Base-by-base conservation (phyloP, 30 jellyfish, hydroid and myxozoan species). In the Catostylus mosaicus region DNA sequence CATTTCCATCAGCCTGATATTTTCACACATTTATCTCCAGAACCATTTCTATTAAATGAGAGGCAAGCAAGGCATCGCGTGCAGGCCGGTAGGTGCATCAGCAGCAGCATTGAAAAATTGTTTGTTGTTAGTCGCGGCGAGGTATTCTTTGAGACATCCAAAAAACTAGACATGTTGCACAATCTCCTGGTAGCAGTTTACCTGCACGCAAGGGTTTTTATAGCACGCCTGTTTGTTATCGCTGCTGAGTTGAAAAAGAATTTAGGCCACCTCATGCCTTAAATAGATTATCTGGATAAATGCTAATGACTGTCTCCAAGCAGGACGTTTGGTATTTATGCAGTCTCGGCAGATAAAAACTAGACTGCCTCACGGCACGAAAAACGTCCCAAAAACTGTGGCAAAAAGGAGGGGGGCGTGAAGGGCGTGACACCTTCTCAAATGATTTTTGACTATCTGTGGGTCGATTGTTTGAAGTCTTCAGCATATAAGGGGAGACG, bases 241-340 rank as follows among this genome's bases (percentile, higher is more conserved):
- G 26, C 38, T 19, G 4, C 2, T 59, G 11, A n/a, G 71, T 27
- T 59, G 71, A 27, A 24, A 59, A 26, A 7, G 6, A n/a, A 10
- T 52, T 20, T n/a, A 3, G 67, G 67, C 23, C 26, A 52, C 67
- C 23, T 52, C 29, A n/a, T 20, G 67, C 19, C 67, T 52, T 40
- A 52, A 52, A n/a, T 52, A 59, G 71, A 59, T 59, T 59, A 59
- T 59, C 71, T 59, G 71, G 71, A 59, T 59, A 59, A 59, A 59
- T 2, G 36, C 4, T 7, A 0, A 2, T 12, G 18, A 1, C 2
- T 3, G 71, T 59, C 71, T 59, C 71, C 71, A 59, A 37, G 38
- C 71, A 59, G 37, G 71, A 24, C 24, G 37, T 37, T 59, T 59
- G 71, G n/a, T n/a, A n/a, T 59, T 0, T 59, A 19, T 59, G 71